Percentiles rank a stretch among this genome's conserved stretches.
These are phyloP conservation scores for Ceratitis capitata DNA, from an alignment of 1,140 invertebrate genomes.

Conservation along the genomic window DNA sequence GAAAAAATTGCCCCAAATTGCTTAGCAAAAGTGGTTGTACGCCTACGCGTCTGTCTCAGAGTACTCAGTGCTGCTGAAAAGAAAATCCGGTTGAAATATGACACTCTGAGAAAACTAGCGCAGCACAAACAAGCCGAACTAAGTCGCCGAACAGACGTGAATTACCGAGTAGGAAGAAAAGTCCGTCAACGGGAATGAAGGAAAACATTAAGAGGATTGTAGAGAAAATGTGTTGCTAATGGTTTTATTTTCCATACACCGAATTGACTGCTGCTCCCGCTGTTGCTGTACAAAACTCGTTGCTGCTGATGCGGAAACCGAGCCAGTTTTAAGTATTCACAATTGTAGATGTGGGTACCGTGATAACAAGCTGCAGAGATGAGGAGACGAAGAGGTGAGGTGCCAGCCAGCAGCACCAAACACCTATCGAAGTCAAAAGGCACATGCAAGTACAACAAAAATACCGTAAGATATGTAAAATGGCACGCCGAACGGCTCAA, in stretches of 20 bases:
- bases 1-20: not conserved
- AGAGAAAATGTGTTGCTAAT: not conserved
- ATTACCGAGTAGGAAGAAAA: not conserved
- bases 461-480: not conserved
- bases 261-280: not conserved
- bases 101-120: not conserved
- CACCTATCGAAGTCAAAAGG: not conserved
- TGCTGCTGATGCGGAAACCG: not conserved
- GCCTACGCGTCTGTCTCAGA: not conserved
- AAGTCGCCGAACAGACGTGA: not conserved
- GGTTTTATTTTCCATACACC: not conserved
- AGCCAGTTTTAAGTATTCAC: slow-evolving; percentile 20
- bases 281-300: not conserved
- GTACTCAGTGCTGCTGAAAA: not conserved
- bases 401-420: not conserved
- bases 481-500: not conserved
- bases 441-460: not conserved
- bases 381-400: not conserved
- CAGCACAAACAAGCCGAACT: not conserved
- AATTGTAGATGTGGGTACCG: not conserved
- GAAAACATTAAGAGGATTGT: no score
- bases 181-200: not conserved
- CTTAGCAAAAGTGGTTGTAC: not conserved
- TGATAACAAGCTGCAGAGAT: not conserved
- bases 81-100: not conserved